These are phyloP conservation scores for Calameuta pallipes DNA, from an alignment of 2,888 invertebrate species.

Conservation along the genomic window DNA sequence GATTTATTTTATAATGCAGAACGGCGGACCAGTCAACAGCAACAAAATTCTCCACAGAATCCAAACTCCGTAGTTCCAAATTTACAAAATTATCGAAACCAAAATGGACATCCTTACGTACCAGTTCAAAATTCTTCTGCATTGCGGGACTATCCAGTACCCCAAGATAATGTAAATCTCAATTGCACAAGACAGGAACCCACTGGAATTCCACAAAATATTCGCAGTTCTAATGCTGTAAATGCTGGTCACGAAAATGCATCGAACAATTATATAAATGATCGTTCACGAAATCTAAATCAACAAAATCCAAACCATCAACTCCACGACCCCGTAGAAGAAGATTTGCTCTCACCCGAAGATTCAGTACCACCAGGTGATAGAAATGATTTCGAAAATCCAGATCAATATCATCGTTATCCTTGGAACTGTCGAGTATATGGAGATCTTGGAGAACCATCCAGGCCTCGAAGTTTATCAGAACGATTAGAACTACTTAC, in stretches of 20 bases:
- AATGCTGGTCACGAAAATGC: neutral
- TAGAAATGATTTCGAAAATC: slow-evolving; percentile 37
- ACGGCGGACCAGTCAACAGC: slow-evolving; percentile 62
- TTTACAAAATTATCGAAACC: slow-evolving; percentile 22
- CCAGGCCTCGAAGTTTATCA: slow-evolving; percentile 70
- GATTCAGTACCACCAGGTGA: slow-evolving; percentile 36
- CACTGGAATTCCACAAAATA: slow-evolving; percentile 27
- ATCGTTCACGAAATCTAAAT: slow-evolving; percentile 15
- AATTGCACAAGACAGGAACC: slow-evolving; percentile 18
- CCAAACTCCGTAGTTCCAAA: slow-evolving; percentile 36
- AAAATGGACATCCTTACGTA: slow-evolving; percentile 12
- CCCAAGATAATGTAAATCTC: slow-evolving; percentile 26
- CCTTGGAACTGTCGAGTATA: slow-evolving; percentile 41
- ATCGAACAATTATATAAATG: slow-evolving; percentile 12
- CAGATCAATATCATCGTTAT: slow-evolving; percentile 25
- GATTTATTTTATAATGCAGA: slow-evolving; percentile 74
- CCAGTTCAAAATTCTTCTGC: slow-evolving; percentile 26
- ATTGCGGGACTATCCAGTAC: slow-evolving; percentile 26
- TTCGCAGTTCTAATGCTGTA: neutral
- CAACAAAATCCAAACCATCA: neutral
- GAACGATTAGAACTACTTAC: slow-evolving; percentile 73
- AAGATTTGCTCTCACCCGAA: slow-evolving; percentile 31
- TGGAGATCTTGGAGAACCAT: slow-evolving; percentile 59
- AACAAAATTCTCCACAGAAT: slow-evolving; percentile 48
- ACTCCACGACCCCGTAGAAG: slow-evolving; percentile 39